A percentile compares a stretch with the other conserved stretches of the same genome.
Conservation (phyloP, 2,113 vertebrate genomes). For the Gnathochromis pfefferi region DNA sequence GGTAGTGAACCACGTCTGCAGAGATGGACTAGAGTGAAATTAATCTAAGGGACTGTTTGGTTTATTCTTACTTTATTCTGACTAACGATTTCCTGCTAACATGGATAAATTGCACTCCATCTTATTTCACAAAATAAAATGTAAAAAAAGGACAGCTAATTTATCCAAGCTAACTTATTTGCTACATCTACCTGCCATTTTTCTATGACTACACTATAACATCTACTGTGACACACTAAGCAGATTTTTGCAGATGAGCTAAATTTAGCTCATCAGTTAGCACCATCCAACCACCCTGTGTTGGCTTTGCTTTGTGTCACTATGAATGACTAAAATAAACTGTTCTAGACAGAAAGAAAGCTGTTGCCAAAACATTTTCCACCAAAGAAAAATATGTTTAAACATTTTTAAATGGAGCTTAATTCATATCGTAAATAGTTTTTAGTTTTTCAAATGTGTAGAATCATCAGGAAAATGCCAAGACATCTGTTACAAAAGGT, state of each 20-base stretch:
- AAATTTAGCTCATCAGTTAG: neutral
- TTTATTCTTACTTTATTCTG: neutral
- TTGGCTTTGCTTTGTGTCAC: neutral
- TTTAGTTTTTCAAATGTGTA: neutral
- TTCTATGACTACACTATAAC: neutral
- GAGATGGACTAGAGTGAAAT: neutral
- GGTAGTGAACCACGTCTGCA: neutral
- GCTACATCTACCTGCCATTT: neutral
- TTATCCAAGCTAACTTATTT: neutral
- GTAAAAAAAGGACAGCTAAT: fast-evolving
- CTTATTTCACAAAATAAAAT: neutral
- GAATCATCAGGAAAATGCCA: neutral
- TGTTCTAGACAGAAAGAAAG: neutral
- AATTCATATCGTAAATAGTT: neutral
- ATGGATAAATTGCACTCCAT: neutral
- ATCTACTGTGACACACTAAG: neutral
- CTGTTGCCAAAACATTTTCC: neutral
- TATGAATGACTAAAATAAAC: neutral
- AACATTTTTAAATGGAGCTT: neutral
- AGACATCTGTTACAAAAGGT: neutral
- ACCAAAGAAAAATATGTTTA: neutral
- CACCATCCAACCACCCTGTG: neutral
- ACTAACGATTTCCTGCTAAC: neutral
- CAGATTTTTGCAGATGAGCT: neutral
- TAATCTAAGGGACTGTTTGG: neutral